Conservation (phyloP, 2,888 invertebrate species). For the Therioaphis trifolii region DNA sequence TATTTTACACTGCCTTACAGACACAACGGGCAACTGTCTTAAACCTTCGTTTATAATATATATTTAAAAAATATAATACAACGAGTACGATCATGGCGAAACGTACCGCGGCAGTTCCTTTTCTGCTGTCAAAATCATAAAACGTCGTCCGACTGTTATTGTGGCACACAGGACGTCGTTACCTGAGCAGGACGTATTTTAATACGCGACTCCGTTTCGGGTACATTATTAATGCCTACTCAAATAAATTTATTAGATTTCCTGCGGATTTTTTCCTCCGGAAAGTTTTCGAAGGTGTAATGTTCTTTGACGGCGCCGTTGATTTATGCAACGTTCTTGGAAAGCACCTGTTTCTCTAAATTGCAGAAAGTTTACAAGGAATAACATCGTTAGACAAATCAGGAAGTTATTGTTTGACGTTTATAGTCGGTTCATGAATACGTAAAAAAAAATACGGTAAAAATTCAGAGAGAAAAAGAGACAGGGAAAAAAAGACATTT, state of each 20-base stretch:
- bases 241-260: constrained; percentile 38
- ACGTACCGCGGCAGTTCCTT: too few species aligned
- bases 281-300: constrained; percentile 3
- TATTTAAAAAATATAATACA: too few species aligned
- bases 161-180: too few species aligned
- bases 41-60: constrained; percentile 31
- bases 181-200: too few species aligned
- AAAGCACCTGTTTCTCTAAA: constrained; percentile 22
- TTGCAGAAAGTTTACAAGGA: constrained; percentile 24
- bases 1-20: constrained; percentile 4
- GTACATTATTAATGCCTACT: constrained; percentile 3
- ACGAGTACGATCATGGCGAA: too few species aligned
- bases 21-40: constrained; percentile 14
- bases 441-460: neutral
- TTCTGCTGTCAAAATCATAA: constrained; percentile 32
- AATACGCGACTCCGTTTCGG: constrained; percentile 4
- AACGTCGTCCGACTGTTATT: too few species aligned
- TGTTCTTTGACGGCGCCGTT: constrained; percentile 39
- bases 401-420: neutral
- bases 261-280: constrained; percentile 4
- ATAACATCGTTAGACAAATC: constrained; percentile 2
- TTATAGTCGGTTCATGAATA: neutral
- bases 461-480: too few species aligned
- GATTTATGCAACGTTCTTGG: constrained; percentile 21
- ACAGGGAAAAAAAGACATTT: too few species aligned